Conservation (phyloP, 2,888 invertebrate genomes). For the Spisula subtruncata region DNA sequence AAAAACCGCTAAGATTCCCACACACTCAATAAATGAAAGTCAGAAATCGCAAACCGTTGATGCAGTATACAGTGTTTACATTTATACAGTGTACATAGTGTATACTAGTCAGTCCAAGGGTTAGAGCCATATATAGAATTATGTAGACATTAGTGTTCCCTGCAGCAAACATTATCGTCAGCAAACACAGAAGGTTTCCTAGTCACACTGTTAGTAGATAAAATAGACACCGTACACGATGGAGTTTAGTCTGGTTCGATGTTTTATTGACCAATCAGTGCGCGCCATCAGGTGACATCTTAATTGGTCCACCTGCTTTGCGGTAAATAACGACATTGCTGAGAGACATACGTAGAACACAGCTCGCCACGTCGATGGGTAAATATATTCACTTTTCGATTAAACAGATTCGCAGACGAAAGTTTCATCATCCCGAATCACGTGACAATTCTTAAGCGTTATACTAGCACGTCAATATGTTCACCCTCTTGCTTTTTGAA, state of each 20-base stretch:
- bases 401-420: neutral
- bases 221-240: neutral
- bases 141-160: constrained; percentile 5
- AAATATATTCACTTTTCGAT: neutral
- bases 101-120: neutral
- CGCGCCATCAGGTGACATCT: neutral
- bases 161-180: neutral
- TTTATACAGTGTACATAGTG: too few relatives aligned
- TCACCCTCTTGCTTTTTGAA: neutral
- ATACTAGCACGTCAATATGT: constrained; percentile 4
- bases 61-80: neutral
- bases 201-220: neutral
- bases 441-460: neutral
- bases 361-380: neutral
- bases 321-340: neutral
- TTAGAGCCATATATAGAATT: constrained; percentile 12
- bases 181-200: neutral
- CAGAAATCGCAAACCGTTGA: too few relatives aligned
- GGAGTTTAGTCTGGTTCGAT: neutral
- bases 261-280: constrained; percentile 21
- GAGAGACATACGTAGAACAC: neutral
- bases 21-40: too few relatives aligned
- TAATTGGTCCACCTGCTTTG: constrained; percentile 16
- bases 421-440: neutral
- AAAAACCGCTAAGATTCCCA: too few relatives aligned